Base-by-base conservation (phyloP, 2,888 invertebrate genomes). In the Calameuta idolon region DNA sequence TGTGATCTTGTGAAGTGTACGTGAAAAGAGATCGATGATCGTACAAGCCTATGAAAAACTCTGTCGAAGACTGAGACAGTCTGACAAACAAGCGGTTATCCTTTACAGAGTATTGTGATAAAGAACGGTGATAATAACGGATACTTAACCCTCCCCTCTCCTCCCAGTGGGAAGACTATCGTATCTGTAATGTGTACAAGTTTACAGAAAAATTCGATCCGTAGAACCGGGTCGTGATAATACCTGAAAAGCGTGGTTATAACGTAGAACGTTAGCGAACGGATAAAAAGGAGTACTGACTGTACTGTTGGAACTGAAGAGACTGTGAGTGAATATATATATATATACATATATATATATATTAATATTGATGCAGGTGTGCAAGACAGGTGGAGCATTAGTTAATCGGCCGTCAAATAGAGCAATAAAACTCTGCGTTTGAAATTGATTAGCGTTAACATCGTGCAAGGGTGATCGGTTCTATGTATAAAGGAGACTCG, bases 301-400 rank as follows among this genome's bases (percentile, higher is more conserved):
- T 55, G 55, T 55, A 55, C 23, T 55, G 9, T 55, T 23, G 55
- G 23, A 55, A 55, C 23, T 23, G 15, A 15, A 23, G 40, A 55
- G 55, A 55, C 55, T 55, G 55, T 55, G 55, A 55, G 55, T 55
- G 55, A 23, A 55, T 55, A 55, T 55, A 40, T 40, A 40, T 37
- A 37, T 40, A 40, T 35, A 35, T 35, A 37, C 12, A 34, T 34
- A 11, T 34, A 34, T 34, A 35, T 35, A 3, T 12, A 40, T 40
- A 37, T 37, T 40, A 55, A 55, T 55, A 55, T 76, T 81, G 80
- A 80, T 81, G 81, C 84, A 85, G 85, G 85, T 86, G 86, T 79
- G 77, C 79, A 77, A 82, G 83, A 81, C 82, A 86, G 85, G 82
- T 87, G 84, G 82, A 79, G 80, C 68, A 34, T 69, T 68, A 40